Evolutionary conservation across 2,113 vertebrate species (phyloP).

Genomic region (Chaetorhynchus papuensis): DNA sequence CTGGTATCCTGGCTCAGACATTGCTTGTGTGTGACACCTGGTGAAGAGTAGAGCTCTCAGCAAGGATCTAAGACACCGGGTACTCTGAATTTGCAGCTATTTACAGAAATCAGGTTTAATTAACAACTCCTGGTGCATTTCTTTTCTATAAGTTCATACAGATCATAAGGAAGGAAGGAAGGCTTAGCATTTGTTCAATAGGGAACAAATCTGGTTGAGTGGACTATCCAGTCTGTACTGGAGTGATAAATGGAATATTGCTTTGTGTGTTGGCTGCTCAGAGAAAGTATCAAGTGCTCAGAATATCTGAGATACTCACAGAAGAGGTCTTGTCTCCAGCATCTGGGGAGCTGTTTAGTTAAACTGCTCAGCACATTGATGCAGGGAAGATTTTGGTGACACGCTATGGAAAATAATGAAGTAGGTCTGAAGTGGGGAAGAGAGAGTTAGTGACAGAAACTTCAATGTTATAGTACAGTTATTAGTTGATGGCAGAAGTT

Average conservation of each 20-base stretch:
- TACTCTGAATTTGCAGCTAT: not conserved
- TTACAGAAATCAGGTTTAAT: not conserved
- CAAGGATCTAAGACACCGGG: not conserved
- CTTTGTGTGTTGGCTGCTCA: not conserved
- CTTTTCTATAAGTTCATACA: not conserved
- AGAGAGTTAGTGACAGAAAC: not conserved
- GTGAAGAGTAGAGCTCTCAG: not conserved
- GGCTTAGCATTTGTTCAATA: not conserved
- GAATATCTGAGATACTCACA: not conserved
- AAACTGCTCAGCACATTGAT: not conserved
- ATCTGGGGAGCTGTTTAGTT: not conserved
- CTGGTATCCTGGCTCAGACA: not conserved
- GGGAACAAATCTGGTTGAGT: not conserved
- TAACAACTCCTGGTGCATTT: not conserved
- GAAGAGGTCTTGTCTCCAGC: not conserved
- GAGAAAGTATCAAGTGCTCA: not conserved
- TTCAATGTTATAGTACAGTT: not conserved
- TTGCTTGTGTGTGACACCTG: not conserved
- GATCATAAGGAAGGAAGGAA: not conserved
- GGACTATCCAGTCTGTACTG: not conserved
- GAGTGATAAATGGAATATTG: not conserved
- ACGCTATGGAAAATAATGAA: not conserved
- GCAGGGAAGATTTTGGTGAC: not conserved
- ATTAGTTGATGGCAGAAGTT: not conserved
- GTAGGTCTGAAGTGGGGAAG: not conserved